Evolutionary conservation across 2,113 vertebrate genomes (phyloP).

Genomic region (Himantopus leucocephalus): DNA sequence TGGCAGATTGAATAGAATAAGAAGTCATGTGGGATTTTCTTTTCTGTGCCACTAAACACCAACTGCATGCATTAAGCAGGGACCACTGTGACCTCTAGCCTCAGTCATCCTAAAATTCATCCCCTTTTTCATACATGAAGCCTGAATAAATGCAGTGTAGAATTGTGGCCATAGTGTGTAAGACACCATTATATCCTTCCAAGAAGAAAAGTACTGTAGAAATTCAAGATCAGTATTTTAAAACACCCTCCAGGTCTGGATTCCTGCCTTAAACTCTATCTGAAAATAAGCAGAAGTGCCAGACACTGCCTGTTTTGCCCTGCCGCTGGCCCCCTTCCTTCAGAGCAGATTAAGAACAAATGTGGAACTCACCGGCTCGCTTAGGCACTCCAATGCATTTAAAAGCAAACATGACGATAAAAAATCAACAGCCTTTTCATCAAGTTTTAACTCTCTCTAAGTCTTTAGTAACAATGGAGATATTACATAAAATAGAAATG

Average conservation of each 20-base stretch:
- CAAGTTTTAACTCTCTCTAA: not conserved
- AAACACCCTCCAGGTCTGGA: constrained; percentile 19
- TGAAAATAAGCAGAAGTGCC: constrained; percentile 57
- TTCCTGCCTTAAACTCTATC: constrained; percentile 23
- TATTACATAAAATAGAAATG: not conserved
- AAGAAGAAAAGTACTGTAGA: not conserved
- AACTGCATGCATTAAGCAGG: not conserved
- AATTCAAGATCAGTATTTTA: constrained; percentile 19
- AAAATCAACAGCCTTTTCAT: constrained; percentile 18
- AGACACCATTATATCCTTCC: not conserved
- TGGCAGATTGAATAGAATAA: not conserved
- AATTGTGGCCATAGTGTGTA: not conserved
- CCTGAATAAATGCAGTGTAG: not conserved
- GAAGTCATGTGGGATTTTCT: not conserved
- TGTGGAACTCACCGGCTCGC: not conserved
- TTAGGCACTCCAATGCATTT: not conserved
- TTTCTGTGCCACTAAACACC: not conserved
- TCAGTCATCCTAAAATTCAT: not conserved
- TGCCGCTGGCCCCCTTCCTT: constrained; percentile 14
- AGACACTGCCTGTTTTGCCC: constrained; percentile 31
- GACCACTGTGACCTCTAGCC: not conserved
- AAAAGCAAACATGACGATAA: constrained; percentile 27
- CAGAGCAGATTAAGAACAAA: constrained; percentile 59
- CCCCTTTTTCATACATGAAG: not conserved
- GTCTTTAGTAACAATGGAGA: not conserved